A percentile compares a stretch with the other conserved stretches of the same genome.
Conservation (phyloP, 2,797 vertebrate species). For the Galago senegalensis region DNA sequence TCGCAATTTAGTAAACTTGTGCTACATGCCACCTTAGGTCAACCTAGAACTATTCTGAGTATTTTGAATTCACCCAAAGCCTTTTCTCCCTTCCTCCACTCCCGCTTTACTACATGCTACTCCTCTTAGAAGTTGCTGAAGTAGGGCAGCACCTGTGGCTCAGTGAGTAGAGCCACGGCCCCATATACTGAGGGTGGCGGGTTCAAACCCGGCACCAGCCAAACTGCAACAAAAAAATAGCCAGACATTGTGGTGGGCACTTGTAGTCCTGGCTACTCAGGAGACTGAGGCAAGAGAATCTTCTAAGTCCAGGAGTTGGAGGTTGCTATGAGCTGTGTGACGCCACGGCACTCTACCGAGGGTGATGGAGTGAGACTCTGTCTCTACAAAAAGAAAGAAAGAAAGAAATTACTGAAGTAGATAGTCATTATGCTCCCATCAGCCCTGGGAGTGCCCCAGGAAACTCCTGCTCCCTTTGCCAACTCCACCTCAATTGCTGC, state of each 20-base stretch:
- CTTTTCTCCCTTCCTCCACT: neutral
- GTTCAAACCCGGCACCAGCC: too few species aligned
- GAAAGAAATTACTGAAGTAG: neutral
- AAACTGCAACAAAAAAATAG: too few species aligned
- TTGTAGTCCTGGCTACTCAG: too few species aligned
- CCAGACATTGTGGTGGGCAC: too few species aligned
- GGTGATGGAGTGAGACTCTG: too few species aligned
- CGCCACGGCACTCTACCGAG: too few species aligned
- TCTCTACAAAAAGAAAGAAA: too few species aligned
- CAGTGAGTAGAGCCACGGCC: too few species aligned
- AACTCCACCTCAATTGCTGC: neutral
- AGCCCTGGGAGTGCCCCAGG: neutral
- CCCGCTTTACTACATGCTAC: slow-evolving; percentile 2
- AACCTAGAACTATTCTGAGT: slow-evolving; percentile 55
- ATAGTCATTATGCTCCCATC: neutral
- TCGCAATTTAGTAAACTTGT: neutral
- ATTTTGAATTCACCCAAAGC: neutral
- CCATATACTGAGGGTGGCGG: too few species aligned
- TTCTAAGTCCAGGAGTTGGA: too few species aligned
- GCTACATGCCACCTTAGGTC: neutral
- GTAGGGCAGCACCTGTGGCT: neutral
- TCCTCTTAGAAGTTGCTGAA: slow-evolving; percentile 21
- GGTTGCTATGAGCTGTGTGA: too few species aligned
- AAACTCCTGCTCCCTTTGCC: neutral
- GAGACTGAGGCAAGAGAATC: too few species aligned